Evolutionary conservation across 35 echinoderm and acorn worm species (phyloP).

Genomic region (Lytechinus variegatus): DNA sequence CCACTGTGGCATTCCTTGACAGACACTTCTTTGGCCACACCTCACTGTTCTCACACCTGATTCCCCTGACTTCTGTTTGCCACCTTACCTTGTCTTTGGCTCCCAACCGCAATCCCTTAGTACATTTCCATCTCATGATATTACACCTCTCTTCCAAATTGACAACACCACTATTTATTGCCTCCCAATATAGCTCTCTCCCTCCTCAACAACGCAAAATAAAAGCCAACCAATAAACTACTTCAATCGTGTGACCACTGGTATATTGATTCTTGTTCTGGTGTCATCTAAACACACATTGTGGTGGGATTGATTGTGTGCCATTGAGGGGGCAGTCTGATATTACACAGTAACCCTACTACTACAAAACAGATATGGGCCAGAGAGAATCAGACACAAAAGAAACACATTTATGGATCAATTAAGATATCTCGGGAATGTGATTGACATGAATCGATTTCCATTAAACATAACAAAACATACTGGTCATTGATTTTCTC

Average conservation of each 20-base stretch:
- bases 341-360: neutral
- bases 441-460: neutral
- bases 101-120: neutral
- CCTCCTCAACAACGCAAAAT: neutral
- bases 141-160: neutral
- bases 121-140: conserved; percentile 22
- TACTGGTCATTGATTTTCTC: neutral
- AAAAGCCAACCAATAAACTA: neutral
- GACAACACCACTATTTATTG: conserved; percentile 6
- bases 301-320: conserved; percentile 6
- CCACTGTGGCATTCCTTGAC: neutral
- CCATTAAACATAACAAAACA: neutral
- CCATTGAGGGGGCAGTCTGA: neutral
- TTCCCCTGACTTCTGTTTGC: neutral
- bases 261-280: conserved; percentile 19
- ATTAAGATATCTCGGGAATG: neutral
- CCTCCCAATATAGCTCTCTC: neutral
- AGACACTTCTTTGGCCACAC: neutral
- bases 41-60: neutral
- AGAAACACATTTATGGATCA: neutral
- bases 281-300: conserved; percentile 9
- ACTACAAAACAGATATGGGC: neutral
- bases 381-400: neutral
- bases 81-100: neutral
- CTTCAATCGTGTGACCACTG: neutral